Conservation (phyloP, 2,797 vertebrate species). For the Natrix natrix region DNA sequence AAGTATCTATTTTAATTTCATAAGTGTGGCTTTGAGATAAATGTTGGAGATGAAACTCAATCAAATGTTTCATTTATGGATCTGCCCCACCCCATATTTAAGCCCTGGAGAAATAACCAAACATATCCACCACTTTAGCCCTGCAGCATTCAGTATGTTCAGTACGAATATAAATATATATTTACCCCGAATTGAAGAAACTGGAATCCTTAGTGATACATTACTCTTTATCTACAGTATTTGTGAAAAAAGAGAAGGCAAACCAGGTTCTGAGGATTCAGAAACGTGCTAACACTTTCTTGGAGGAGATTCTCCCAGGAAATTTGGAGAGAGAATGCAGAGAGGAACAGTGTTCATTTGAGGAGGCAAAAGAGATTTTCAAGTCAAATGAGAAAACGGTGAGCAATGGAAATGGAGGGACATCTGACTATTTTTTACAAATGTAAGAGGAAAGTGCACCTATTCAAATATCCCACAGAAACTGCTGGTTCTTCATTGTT, state of each 20-base stretch:
- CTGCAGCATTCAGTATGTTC: background rate
- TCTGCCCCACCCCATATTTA: background rate
- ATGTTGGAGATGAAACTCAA: background rate
- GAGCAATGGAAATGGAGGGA: constrained; percentile 41
- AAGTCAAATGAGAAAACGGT: constrained; percentile 80
- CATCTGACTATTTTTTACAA: background rate
- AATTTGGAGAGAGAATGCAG: constrained; percentile 83
- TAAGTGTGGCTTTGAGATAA: background rate
- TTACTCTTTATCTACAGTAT: constrained; percentile 38
- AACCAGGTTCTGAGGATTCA: constrained; percentile 69
- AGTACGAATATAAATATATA: background rate
- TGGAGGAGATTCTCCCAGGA: constrained; percentile 81
- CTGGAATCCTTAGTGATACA: background rate
- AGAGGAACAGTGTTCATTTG: constrained; percentile 80
- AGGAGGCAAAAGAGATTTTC: constrained; percentile 84
- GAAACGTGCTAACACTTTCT: constrained; percentile 72
- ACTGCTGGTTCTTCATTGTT: background rate
- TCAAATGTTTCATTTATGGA: background rate
- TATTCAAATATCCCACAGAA: background rate
- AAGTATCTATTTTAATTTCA: background rate
- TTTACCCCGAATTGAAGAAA: background rate
- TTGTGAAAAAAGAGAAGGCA: constrained; percentile 55
- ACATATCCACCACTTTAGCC: background rate
- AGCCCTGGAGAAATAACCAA: background rate
- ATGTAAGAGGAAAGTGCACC: background rate